Conservation (phyloP, 2,113 vertebrate species). For the Isichthys henryi region DNA sequence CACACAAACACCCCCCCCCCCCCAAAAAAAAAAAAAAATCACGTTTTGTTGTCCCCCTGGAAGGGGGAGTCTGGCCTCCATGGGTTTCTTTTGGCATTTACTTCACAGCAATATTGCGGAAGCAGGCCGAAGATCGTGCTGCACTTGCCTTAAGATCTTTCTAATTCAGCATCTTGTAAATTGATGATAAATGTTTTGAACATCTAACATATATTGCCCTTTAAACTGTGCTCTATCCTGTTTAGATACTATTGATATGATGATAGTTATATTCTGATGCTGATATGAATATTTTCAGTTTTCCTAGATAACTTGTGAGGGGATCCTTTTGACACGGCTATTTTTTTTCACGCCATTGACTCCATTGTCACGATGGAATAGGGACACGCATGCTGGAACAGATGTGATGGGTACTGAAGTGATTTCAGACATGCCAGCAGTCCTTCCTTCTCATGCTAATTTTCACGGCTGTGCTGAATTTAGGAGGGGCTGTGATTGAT, state of each 20-base stretch:
- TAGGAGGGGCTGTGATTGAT: slow-evolving; percentile 28
- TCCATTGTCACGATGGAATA: background rate
- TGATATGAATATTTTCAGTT: background rate
- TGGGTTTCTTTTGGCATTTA: background rate
- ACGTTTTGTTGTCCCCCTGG: background rate
- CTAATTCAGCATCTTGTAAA: background rate
- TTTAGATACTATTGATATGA: background rate
- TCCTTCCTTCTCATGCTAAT: slow-evolving; percentile 60
- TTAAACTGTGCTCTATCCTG: background rate
- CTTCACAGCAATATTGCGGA: background rate
- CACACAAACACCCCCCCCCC: too few species aligned
- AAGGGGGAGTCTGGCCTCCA: background rate
- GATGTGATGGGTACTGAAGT: slow-evolving; percentile 48
- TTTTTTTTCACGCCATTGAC: background rate
- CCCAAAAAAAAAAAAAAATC: background rate
- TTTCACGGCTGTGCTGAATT: slow-evolving; percentile 23
- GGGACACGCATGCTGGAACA: slow-evolving; percentile 48
- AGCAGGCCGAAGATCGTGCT: background rate
- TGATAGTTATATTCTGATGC: background rate
- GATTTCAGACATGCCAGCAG: slow-evolving; percentile 38
- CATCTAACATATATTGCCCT: background rate
- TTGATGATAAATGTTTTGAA: background rate
- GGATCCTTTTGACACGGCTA: background rate
- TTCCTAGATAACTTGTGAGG: background rate
- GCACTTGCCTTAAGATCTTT: background rate